phyloP scores from a whole-genome alignment of 2,113 vertebrate genomes.

The Eclectus roratus region DNA sequence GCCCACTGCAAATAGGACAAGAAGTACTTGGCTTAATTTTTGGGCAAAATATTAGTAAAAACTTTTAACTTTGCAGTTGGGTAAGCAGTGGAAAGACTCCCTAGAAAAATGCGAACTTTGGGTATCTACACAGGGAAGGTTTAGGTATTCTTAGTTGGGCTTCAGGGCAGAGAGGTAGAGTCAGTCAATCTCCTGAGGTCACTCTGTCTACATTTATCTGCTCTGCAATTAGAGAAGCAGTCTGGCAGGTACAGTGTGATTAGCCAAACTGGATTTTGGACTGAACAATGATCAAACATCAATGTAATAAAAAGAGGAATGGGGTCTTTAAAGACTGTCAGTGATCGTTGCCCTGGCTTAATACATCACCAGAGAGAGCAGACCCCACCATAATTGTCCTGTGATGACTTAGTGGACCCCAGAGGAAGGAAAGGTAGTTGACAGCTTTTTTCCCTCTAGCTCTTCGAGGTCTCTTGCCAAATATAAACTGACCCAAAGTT shows the following conservation, averaged over 20 bases:
- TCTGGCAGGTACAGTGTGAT: not conserved
- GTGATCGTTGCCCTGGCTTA: not conserved
- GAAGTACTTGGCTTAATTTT: conserved; percentile 1
- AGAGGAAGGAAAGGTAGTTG: not conserved
- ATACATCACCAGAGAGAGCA: not conserved
- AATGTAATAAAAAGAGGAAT: not conserved
- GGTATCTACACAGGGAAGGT: not conserved
- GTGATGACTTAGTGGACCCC: not conserved
- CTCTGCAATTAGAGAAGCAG: not conserved
- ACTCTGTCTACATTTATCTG: not conserved
- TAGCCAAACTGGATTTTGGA: not conserved
- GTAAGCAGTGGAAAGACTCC: not conserved
- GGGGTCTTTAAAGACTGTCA: not conserved
- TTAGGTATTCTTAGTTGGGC: not conserved
- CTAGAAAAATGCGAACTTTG: not conserved
- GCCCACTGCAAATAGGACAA: not conserved
- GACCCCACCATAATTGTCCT: not conserved
- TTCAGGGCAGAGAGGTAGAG: not conserved
- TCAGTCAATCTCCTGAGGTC: not conserved
- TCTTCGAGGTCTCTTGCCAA: not conserved
- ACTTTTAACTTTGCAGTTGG: not conserved
- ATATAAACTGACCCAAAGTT: not conserved
- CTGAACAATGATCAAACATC: not conserved
- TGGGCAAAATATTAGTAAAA: not conserved
- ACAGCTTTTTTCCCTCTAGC: not conserved